These are phyloP conservation scores for Pseudoatta argentina DNA, from an alignment of 1,140 invertebrate genomes.

Conservation along the genomic window DNA sequence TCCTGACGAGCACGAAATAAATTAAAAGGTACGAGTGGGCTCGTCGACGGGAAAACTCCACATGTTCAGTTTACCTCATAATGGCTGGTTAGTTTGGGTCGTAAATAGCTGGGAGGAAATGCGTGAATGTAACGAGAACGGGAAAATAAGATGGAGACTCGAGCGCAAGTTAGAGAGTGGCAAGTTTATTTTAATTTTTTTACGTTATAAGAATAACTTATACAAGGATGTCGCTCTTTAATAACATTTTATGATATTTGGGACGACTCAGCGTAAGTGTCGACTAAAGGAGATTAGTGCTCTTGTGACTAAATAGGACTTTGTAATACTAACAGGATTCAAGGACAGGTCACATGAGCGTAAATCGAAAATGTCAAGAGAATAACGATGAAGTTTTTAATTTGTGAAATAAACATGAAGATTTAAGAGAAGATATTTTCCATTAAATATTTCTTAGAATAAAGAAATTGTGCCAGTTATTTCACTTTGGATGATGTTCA, in stretches of 20 bases:
- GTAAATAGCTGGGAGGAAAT: not conserved
- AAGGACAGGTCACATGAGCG: not conserved
- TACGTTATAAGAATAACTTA: not conserved
- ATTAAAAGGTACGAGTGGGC: slow-evolving; percentile 22
- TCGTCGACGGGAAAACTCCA: not conserved
- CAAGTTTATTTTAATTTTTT: slow-evolving; percentile 1
- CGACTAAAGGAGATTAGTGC: not conserved
- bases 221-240: not conserved
- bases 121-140: not conserved
- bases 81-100: slow-evolving; percentile 18
- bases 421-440: slow-evolving; percentile 13
- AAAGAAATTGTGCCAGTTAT: not conserved
- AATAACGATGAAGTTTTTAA: not conserved
- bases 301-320: not conserved
- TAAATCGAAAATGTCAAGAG: slow-evolving; percentile 32
- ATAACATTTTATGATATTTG: not conserved
- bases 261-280: not conserved
- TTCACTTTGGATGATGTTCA: not conserved
- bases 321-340: not conserved
- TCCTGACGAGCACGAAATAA: slow-evolving; percentile 8
- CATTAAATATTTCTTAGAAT: slow-evolving; percentile 27
- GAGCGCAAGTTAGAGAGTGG: not conserved
- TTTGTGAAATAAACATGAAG: not conserved
- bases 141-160: slow-evolving; percentile 1
- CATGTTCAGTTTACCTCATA: slow-evolving; percentile 33